These are phyloP conservation scores for Fopius arisanus DNA, from an alignment of 1,140 invertebrate genomes.

Conservation along the genomic window DNA sequence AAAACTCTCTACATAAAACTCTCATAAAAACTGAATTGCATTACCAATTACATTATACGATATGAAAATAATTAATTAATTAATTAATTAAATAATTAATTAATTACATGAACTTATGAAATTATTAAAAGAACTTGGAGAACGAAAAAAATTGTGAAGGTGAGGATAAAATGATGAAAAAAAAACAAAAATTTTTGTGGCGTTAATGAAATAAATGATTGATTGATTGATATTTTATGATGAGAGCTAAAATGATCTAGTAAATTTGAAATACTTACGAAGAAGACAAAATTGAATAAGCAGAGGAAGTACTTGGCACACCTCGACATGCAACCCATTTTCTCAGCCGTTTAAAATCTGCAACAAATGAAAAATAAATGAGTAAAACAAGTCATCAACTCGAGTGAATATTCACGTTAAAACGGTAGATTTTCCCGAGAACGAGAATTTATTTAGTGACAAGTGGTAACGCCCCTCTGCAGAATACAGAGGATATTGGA, in stretches of 20 bases:
- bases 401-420: neutral
- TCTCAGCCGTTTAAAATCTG: constrained; percentile 42
- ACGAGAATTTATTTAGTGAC: neutral
- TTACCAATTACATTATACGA: no score
- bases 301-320: constrained; percentile 78
- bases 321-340: constrained; percentile 67
- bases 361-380: constrained; percentile 36
- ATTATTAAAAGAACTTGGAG: no score
- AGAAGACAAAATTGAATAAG: constrained; percentile 79
- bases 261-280: constrained; percentile 69
- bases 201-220: neutral
- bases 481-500: neutral
- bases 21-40: no score
- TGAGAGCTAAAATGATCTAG: no score
- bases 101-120: no score
- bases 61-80: no score
- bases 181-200: constrained; percentile 6
- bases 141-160: neutral
- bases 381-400: neutral
- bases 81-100: no score
- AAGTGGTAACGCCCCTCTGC: neutral
- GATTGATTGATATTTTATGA: no score
- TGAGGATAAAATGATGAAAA: neutral
- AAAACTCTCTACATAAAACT: no score
- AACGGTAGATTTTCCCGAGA: neutral